Percentiles rank a stretch among this genome's conserved stretches.
Conservation (phyloP, 2,888 invertebrate genomes). For the Agonopterix arenella region DNA sequence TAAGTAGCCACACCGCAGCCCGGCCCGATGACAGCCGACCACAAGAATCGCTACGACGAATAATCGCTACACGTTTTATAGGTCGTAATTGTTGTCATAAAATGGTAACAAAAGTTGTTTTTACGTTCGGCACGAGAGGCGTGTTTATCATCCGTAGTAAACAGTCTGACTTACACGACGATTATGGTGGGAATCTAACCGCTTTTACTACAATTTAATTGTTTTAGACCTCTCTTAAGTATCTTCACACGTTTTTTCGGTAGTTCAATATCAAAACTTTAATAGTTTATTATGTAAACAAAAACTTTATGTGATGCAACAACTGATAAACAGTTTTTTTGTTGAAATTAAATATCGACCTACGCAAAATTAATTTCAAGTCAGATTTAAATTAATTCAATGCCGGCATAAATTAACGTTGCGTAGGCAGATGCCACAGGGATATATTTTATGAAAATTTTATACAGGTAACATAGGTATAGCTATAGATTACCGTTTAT, state of each 20-base stretch:
- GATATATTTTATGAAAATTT: neutral
- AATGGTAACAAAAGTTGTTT: conserved; percentile 74
- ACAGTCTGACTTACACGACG: conserved; percentile 52
- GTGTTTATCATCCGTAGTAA: conserved; percentile 66
- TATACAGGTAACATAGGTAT: neutral
- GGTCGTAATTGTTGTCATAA: conserved; percentile 76
- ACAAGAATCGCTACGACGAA: conserved; percentile 68
- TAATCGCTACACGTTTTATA: conserved; percentile 74
- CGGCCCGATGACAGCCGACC: conserved; percentile 63
- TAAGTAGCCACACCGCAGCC: conserved; percentile 36
- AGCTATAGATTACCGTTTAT: conserved; percentile 10
- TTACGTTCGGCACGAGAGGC: conserved; percentile 70
- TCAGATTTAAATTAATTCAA: neutral
- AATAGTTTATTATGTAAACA: conserved; percentile 7
- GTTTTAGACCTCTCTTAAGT: conserved; percentile 42
- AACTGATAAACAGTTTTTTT: neutral
- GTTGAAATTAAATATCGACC: neutral
- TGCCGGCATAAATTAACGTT: neutral
- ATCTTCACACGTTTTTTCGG: conserved; percentile 32
- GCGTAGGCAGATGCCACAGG: neutral
- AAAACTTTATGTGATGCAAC: conserved; percentile 1
- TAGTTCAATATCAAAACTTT: conserved; percentile 30
- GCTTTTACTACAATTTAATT: conserved; percentile 64
- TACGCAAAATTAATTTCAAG: neutral
- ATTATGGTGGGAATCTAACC: conserved; percentile 60